A percentile compares a stretch with the other conserved stretches of the same genome.
Conservation (phyloP, 2,797 vertebrate species). For the Scyliorhinus canicula region DNA sequence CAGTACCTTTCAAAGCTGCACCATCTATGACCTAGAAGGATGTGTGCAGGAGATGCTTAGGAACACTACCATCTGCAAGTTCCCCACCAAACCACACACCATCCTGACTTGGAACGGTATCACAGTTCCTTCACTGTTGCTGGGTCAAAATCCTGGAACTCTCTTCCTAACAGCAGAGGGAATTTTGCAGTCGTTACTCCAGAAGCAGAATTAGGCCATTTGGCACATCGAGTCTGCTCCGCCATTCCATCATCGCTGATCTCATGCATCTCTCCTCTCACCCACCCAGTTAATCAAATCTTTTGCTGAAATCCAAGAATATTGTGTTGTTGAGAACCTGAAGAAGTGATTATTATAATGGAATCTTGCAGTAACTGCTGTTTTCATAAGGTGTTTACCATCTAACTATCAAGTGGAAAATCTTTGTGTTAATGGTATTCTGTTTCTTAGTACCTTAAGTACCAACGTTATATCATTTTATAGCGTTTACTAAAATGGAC, state of each 20-base stretch:
- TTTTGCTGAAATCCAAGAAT: neutral
- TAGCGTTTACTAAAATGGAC: neutral
- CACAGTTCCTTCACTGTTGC: no score
- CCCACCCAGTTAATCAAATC: neutral
- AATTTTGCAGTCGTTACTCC: neutral
- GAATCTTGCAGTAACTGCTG: neutral
- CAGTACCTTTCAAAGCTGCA: no score
- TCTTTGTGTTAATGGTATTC: neutral
- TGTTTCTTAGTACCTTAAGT: neutral
- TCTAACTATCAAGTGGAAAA: neutral
- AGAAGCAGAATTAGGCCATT: no score
- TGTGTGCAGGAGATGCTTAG: no score
- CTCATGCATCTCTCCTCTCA: neutral
- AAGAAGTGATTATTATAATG: neutral
- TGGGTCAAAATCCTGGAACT: no score
- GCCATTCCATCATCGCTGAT: no score
- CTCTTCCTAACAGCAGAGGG: neutral
- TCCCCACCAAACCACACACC: no score
- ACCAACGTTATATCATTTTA: neutral
- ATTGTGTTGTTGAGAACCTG: neutral
- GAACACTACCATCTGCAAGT: no score
- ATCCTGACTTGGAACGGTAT: no score
- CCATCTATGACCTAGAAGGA: no score
- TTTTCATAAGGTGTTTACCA: neutral
- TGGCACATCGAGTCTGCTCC: no score